phyloP scores from a whole-genome alignment of 2,888 invertebrate species.

The Drosophila kanekoi region DNA sequence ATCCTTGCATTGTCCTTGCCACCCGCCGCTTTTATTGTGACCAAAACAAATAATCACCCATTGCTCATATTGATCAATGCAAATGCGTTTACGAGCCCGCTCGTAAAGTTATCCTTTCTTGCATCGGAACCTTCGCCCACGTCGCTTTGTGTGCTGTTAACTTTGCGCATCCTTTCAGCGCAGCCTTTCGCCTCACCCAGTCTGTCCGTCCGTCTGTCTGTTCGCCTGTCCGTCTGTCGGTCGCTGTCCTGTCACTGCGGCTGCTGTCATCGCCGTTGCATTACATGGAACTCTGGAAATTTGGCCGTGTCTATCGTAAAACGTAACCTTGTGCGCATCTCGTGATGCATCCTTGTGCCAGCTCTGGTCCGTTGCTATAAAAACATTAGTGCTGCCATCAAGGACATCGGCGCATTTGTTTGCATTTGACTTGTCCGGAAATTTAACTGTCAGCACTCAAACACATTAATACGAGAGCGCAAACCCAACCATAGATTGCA shows the following conservation, averaged over 20 bases:
- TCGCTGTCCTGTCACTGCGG: constrained; percentile 1
- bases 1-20: constrained; percentile 65
- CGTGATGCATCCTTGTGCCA: constrained; percentile 39
- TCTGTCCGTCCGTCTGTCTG: not conserved
- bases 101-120: constrained; percentile 80
- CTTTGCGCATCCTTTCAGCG: constrained; percentile 75
- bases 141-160: constrained; percentile 52
- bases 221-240: not conserved
- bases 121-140: constrained; percentile 50
- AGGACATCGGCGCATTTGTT: constrained; percentile 61
- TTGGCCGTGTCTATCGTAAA: constrained; percentile 61
- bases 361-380: constrained; percentile 50
- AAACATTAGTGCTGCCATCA: constrained; percentile 72
- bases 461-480: constrained; percentile 51
- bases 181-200: constrained; percentile 48
- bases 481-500: constrained; percentile 16
- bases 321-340: constrained; percentile 61
- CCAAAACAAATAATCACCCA: constrained; percentile 81
- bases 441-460: constrained; percentile 44
- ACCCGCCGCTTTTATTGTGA: constrained; percentile 79
- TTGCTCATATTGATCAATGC: constrained; percentile 72
- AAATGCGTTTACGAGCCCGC: constrained; percentile 68
- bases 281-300: constrained; percentile 68
- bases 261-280: constrained; percentile 27
- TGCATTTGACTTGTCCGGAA: constrained; percentile 68